These are phyloP conservation scores for Physella acuta DNA, from an alignment of 1,140 invertebrate genomes.

Conservation along the genomic window DNA sequence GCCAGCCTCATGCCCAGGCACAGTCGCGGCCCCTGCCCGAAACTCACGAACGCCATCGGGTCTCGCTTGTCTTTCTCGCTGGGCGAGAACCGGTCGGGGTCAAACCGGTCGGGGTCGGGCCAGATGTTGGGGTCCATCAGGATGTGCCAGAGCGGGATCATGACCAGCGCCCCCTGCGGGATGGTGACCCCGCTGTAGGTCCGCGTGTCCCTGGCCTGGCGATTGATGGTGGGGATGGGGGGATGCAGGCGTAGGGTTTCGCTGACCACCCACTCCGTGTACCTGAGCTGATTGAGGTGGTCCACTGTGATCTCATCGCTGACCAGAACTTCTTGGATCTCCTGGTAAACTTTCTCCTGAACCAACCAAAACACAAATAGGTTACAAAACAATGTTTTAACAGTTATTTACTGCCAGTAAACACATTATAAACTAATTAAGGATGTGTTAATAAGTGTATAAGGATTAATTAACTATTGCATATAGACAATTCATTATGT, in stretches of 20 bases:
- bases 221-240: constrained; percentile 1
- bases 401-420: too few relatives aligned
- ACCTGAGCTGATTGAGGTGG: constrained; percentile 23
- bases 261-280: constrained; percentile 25
- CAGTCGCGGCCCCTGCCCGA: constrained; percentile 63
- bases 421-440: too few relatives aligned
- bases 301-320: constrained; percentile 13
- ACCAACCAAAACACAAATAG: background rate
- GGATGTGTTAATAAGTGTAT: too few relatives aligned
- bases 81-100: constrained; percentile 5
- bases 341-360: constrained; percentile 16
- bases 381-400: too few relatives aligned
- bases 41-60: constrained; percentile 59
- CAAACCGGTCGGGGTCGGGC: background rate
- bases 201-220: constrained; percentile 3
- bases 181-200: constrained; percentile 10
- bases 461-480: too few relatives aligned
- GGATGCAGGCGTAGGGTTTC: constrained; percentile 25
- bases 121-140: constrained; percentile 1
- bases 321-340: background rate
- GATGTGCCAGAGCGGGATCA: constrained; percentile 1
- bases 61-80: constrained; percentile 29
- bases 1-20: constrained; percentile 70
- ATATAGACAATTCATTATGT: too few relatives aligned
- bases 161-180: background rate